phyloP scores from a whole-genome alignment of 2,113 vertebrate species.

The Nesogale talazaci region DNA sequence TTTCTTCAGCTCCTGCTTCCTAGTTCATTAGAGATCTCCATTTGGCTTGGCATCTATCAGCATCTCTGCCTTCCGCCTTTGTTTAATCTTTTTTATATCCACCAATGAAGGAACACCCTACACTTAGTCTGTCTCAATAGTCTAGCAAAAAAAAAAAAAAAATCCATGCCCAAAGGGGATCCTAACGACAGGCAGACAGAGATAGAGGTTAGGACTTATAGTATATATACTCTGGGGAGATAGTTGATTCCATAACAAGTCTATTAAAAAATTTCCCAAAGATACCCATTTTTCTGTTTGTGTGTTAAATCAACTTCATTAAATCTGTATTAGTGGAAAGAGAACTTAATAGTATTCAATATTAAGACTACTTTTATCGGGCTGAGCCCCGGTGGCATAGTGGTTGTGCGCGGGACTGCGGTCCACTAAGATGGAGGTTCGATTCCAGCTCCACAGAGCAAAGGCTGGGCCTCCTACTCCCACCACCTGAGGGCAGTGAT shows the following conservation, averaged over 20 bases:
- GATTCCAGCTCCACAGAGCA: too few relatives aligned
- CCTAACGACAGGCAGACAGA: background rate
- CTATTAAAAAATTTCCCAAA: constrained; percentile 37
- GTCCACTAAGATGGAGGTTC: too few relatives aligned
- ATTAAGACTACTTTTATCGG: constrained; percentile 38
- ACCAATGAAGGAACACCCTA: background rate
- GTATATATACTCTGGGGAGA: background rate
- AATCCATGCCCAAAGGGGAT: background rate
- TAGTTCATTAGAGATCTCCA: background rate
- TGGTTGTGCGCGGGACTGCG: too few relatives aligned
- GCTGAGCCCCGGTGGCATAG: too few relatives aligned
- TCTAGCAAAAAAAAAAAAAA: background rate
- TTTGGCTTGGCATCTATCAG: background rate
- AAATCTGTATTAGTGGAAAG: constrained; percentile 58
- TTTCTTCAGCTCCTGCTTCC: background rate
- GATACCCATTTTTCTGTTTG: constrained; percentile 63
- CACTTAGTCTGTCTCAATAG: background rate
- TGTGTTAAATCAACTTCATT: constrained; percentile 66
- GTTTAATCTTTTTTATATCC: background rate
- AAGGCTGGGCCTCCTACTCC: too few relatives aligned
- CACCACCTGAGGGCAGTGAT: too few relatives aligned
- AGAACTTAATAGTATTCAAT: constrained; percentile 63
- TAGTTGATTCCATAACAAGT: background rate
- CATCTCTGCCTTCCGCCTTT: background rate
- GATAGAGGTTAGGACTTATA: background rate